Evolutionary conservation across 2,113 vertebrate species (phyloP).

Genomic region (Castor canadensis): DNA sequence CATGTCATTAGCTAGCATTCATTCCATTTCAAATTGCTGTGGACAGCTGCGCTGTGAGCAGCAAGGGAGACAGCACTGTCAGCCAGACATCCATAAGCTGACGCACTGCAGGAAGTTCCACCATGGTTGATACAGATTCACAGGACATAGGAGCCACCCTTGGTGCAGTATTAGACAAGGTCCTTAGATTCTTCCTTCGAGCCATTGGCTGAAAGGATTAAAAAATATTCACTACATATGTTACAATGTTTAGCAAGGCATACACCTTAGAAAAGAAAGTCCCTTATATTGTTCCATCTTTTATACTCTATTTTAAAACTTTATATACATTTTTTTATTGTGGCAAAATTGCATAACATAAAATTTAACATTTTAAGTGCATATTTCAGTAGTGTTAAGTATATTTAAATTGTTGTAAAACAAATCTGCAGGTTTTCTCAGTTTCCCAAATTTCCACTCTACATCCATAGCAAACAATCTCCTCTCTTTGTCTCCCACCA

Average conservation of each 20-base stretch:
- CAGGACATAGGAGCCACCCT: not conserved
- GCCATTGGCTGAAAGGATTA: not conserved
- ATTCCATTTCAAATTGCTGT: not conserved
- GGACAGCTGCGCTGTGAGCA: not conserved
- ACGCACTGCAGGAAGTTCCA: not conserved
- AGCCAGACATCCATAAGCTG: accelerated
- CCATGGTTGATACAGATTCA: accelerated
- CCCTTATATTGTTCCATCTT: not conserved
- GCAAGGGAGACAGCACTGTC: not conserved
- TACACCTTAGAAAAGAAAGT: not conserved
- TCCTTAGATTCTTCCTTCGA: not conserved
- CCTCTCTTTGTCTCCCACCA: too few species aligned
- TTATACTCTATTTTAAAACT: not conserved
- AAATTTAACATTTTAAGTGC: not conserved
- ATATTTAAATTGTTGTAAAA: not conserved
- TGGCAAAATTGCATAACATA: not conserved
- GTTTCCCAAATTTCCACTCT: not conserved
- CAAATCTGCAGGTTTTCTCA: not conserved
- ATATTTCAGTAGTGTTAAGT: not conserved
- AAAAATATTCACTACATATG: not conserved
- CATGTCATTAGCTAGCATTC: not conserved
- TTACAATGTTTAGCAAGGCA: not conserved
- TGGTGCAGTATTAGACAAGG: accelerated
- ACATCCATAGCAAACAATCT: too few species aligned
- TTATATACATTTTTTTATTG: not conserved